Evolutionary conservation across 2,113 vertebrate genomes (phyloP), one percentile per base, ranked within the genome.

Genomic region (Cichladusa arquata): DNA sequence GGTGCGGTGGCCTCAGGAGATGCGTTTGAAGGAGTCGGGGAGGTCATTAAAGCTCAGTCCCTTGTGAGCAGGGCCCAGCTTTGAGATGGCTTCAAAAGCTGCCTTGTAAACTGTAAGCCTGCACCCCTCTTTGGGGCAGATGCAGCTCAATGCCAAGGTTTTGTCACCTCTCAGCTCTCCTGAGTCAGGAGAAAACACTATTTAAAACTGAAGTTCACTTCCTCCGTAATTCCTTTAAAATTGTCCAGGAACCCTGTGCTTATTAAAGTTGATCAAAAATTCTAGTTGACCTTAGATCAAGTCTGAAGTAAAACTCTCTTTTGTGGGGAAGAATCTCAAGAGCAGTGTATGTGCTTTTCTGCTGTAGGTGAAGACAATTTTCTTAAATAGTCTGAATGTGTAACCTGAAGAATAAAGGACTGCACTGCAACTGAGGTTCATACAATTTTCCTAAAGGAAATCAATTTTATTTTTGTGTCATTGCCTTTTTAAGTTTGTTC

Each of bases 1-100:
- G 54, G 76, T 51, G 91, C 42, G 93, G 54, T 33, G 95, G 96
- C 96, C 94, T 92, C 24, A 16, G 90, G 96, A 97, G 97, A 90
- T 92, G 96, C 16, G 26, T 90, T 90, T 61, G 92, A 73, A 85
- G 72, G 82, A 84, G 34, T 16, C 0, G 12, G 58, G 80, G 45
- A 66, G 78, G 83, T 92, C 71, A 57, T 78, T 42, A 36, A 54
- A 15, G 54, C 81, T 70, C 40, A 26, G 89, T 44, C 47, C 76
- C 67, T 51, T 20, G 57, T 1, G 10, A 81, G 86, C 9, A 0
- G 18, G 5, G 77, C 19, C 54, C 83, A 12, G 80, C 86, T 74
- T 77, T 31, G 80, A 13, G 31, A 25, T 2, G 34, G 3, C 11
- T 58, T 93, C 92, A 56, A 82, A 93, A 81, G 45, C 29, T 33